Base-by-base conservation (phyloP, 2,113 vertebrate genomes). In the Pachycephala philippinensis region DNA sequence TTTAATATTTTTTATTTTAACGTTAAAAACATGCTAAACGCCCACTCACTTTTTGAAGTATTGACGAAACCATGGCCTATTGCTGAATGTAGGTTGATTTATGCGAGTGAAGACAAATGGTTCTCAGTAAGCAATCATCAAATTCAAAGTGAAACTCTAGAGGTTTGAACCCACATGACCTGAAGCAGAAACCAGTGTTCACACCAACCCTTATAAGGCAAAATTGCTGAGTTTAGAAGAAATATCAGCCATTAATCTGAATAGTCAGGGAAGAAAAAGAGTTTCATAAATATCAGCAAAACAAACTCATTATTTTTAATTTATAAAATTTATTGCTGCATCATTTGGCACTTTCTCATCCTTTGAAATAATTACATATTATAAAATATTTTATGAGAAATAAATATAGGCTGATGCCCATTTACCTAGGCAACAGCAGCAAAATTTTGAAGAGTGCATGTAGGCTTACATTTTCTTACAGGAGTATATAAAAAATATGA, bases 61-160 rank as follows among this genome's bases (percentile, higher is more conserved):
- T 26, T 90, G 68, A 72, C 20, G 33, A 95, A 93, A 72, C 8
- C n/a, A 61, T 35, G 37, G 57, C 18, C 26, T 68, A 28, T 45
- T 93, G 50, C 33, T 92, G 86, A 92, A 90, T n/a, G 45, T 44
- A 81, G 12, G 59, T 74, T 95, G 95, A 96, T 93, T 97, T 95
- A 96, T 93, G 57, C 0, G 0, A 84, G 69, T 72, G 81, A 95
- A 94, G 94, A 97, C 94, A 97, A 96, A 93, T 77, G 78, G 49
- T 72, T 94, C 91, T 90, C 87, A 87, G 77, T 92, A 75, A 88
- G 83, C 39, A 92, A 96, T 93, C 91, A 95, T 52, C 94, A 95
- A 76, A 96, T 71, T 94, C 87, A 83, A 95, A 95, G 78, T 70
- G 94, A 96, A 97, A 96, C 39, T 94, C 84, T 76, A 94, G 91